Evolutionary conservation across 2,888 invertebrate species (phyloP), one percentile per base, ranked within the genome.

Genomic region (Calephelis perditalis): DNA sequence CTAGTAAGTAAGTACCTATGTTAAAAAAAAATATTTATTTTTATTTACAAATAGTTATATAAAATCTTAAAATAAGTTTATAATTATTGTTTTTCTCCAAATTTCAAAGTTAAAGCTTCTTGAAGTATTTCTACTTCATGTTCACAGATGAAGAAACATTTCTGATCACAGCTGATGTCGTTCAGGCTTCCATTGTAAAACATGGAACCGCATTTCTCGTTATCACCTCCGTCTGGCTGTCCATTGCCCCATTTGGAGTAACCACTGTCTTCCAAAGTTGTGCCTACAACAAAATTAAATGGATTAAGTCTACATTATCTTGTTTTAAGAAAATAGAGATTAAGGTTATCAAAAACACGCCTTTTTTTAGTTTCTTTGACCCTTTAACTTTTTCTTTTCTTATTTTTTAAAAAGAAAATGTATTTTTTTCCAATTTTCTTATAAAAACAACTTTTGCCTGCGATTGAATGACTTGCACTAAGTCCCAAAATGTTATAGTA

Each of bases 61-160:
- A 40, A 40, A 40, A 6, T 36, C 11, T 47, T 47, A 58, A 10
- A 0, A 11, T 35, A 15, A 47, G 55, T 40, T 37, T 0, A 7
- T 35, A 15, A 47, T 59, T 40, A 46, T 56, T 45, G 45, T 36
- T 59, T 46, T 36, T 59, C 59, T 6, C 70, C 69, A 60, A 69
- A 68, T 66, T 70, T 69, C 15, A 69, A 65, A 6, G 65, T 65
- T 37, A 72, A 57, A 10, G 55, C 61, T 35, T 64, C 59, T 8
- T 47, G 59, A 7, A 71, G 64, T 6, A 67, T 26, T 6, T 63
- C 60, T 56, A 79, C 70, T 44, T 86, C 85, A 59, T 81, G 81
- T 70, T 87, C 87, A 62, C 87, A 87, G 45, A 87, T 81, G 63
- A 82, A 87, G 71, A 81, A 80, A 65, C 77, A 73, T 45, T 60